These are phyloP conservation scores for Morone saxatilis DNA, from an alignment of 2,113 vertebrate species.

Conservation along the genomic window DNA sequence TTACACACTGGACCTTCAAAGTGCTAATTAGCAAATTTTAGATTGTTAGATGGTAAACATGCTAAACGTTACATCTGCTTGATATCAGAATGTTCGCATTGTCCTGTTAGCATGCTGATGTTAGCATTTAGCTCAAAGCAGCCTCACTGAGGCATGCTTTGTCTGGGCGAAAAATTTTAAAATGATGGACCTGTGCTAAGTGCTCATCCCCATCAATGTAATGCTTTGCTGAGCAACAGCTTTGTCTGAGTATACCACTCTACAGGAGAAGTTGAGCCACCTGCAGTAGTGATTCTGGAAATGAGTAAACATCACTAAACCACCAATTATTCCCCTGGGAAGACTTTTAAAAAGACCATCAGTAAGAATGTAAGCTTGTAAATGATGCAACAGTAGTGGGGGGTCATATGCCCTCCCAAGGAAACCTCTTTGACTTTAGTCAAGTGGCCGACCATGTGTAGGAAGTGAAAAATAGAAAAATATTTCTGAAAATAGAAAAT, in stretches of 20 bases:
- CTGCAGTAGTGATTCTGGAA: background rate
- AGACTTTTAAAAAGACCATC: conserved; percentile 1
- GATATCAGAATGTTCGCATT: too few relatives aligned
- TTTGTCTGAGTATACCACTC: background rate
- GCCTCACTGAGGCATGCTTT: too few relatives aligned
- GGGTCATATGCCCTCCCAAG: background rate
- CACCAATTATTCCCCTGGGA: conserved; percentile 4
- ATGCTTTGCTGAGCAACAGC: background rate
- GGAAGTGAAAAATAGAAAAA: too few relatives aligned
- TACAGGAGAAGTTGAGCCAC: background rate
- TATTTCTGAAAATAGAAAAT: conserved; percentile 31
- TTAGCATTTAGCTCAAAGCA: too few relatives aligned
- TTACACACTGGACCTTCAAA: too few relatives aligned
- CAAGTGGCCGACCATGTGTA: background rate
- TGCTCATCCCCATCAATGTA: background rate
- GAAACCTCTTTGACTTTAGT: conserved; percentile 9
- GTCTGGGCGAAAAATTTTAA: background rate
- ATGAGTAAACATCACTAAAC: background rate
- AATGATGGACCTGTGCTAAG: background rate
- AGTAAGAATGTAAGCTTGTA: conserved; percentile 4
- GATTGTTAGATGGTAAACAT: too few relatives aligned
- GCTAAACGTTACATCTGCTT: too few relatives aligned
- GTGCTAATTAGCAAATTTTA: too few relatives aligned
- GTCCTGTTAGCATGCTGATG: too few relatives aligned
- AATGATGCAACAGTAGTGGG: conserved; percentile 9